Conservation (phyloP, 1,140 invertebrate genomes). For the Asbolus verrucosus region DNA sequence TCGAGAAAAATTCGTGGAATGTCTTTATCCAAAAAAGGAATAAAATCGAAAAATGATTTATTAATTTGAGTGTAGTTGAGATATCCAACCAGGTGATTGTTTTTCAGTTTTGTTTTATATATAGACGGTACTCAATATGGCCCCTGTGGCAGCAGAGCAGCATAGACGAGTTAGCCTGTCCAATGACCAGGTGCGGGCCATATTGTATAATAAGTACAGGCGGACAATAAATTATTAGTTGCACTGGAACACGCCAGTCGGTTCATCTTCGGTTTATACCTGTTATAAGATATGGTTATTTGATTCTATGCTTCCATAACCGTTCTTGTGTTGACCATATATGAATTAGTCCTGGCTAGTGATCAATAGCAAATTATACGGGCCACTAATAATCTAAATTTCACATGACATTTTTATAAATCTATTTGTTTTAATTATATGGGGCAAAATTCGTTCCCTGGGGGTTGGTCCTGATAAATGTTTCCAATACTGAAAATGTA, state of each 20-base stretch:
- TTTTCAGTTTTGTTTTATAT: constrained; percentile 37
- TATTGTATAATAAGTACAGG: constrained; percentile 59
- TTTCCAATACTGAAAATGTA: not conserved
- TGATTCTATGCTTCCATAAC: constrained; percentile 51
- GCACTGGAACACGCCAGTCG: constrained; percentile 47
- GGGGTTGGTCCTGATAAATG: constrained; percentile 11
- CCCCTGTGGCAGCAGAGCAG: constrained; percentile 50
- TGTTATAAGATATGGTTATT: constrained; percentile 55
- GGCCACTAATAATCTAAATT: constrained; percentile 31
- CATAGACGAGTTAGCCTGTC: constrained; percentile 51
- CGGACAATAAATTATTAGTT: constrained; percentile 57
- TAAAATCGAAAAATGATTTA: constrained; percentile 7
- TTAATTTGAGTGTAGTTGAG: constrained; percentile 35
- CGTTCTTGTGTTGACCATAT: constrained; percentile 47
- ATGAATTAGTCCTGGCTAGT: constrained; percentile 48
- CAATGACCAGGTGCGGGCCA: constrained; percentile 60
- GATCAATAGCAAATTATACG: constrained; percentile 40
- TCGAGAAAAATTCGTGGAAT: not conserved
- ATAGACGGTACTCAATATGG: constrained; percentile 54
- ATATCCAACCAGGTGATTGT: constrained; percentile 33
- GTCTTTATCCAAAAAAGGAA: not conserved
- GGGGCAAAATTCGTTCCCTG: not conserved
- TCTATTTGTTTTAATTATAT: constrained; percentile 39
- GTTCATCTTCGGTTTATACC: constrained; percentile 53
- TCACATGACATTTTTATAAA: constrained; percentile 33